Base-by-base conservation (phyloP, 1,140 invertebrate species). In the Drosophila kikkawai region DNA sequence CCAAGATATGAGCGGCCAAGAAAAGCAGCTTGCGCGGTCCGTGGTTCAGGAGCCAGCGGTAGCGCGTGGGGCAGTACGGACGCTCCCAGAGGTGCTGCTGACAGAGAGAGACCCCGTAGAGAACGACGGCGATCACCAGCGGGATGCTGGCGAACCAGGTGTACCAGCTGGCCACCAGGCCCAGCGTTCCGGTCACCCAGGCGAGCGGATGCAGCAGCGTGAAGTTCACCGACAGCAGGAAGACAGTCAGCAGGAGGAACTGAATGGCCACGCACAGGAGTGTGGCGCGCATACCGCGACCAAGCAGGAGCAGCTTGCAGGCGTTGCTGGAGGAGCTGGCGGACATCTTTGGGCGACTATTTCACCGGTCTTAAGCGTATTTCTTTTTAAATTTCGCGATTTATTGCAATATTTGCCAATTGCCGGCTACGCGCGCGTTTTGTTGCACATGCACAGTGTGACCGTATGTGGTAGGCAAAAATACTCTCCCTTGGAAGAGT, bases 71-170 rank as follows among this genome's bases (percentile, higher is more conserved):
- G 36, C 93, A 91, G 55, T 94, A 95, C 0, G 81, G 73, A 13
- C 93, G 88, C 37, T 93, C 91, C 13, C 93, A 93, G 0, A 95
- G 81, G 67, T 95, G 95, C 65, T 94, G 94, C 83, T 95, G 95
- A n/a, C 94, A 94, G 63, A 94, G 94, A 2, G 95, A 91, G 2
- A 95, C 78, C n/a, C 94, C 94, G 82, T 95, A 94, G 4, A 94
- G 75, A 36, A 95, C 93, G 9, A 95, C 94, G 0, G 95, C 92
- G 0, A 86, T 68, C 3, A 93, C 79, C 12, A 95, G 92, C 2
- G 95, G 91, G n/a, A 95, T 75, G 41, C 95, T 93, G 58, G 94
- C 94, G 7, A 93, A 91, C 93, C 94, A 94, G 60, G 94, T 95
- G 67, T 93, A 93, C 4, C 94, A 92, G 8, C 94, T 94, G 22